phyloP scores from a whole-genome alignment of 1,140 invertebrate species.

The Parasteatoda tepidariorum region DNA sequence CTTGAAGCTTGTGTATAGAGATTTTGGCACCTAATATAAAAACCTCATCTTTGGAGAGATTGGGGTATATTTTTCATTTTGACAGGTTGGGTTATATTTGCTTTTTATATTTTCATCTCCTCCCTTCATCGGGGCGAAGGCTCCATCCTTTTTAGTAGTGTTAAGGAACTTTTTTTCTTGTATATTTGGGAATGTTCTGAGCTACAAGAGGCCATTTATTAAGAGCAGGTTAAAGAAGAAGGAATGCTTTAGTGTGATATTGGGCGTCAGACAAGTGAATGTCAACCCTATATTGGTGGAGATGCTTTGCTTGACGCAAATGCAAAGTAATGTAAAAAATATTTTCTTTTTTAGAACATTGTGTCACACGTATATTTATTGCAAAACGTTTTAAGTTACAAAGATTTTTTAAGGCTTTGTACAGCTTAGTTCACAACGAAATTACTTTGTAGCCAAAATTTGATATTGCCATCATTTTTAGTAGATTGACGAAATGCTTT shows the following conservation, averaged over 20 bases:
- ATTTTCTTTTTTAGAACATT: too few relatives aligned
- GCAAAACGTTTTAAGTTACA: too few relatives aligned
- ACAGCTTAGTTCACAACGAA: too few relatives aligned
- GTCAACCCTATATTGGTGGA: neutral
- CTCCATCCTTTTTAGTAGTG: neutral
- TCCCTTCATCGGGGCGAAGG: too few relatives aligned
- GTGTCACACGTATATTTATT: too few relatives aligned
- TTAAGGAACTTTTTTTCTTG: neutral
- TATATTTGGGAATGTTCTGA: neutral
- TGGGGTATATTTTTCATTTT: constrained; percentile 1
- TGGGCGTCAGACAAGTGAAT: neutral
- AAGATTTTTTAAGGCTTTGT: too few relatives aligned
- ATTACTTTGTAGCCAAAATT: too few relatives aligned
- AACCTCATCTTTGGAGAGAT: constrained; percentile 7
- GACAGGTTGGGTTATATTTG: neutral
- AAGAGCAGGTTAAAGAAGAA: neutral
- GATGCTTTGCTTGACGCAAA: neutral
- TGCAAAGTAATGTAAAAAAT: neutral
- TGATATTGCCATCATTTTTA: too few relatives aligned
- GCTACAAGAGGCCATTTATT: neutral
- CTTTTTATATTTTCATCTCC: neutral
- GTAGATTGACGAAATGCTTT: too few relatives aligned
- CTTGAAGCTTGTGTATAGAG: neutral
- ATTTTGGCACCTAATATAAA: constrained; percentile 13
- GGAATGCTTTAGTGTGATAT: neutral